A percentile compares a stretch with the other conserved stretches of the same genome.
Evolutionary conservation across 1,140 invertebrate genomes (phyloP).

Genomic region (Cyclargus thomasi): DNA sequence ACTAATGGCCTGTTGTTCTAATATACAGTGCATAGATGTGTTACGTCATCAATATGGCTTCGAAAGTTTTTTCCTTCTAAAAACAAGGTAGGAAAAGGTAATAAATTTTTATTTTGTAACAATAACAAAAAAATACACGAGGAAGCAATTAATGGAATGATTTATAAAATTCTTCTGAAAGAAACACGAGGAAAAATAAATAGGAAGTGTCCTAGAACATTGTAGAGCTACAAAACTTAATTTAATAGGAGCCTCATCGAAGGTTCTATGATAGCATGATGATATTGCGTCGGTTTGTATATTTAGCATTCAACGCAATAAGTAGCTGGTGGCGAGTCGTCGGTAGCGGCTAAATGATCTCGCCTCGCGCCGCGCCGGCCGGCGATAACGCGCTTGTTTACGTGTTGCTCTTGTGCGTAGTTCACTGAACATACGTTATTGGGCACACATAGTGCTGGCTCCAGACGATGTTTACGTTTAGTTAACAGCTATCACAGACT

Average conservation of each 20-base stretch:
- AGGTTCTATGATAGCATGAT: slow-evolving; percentile 3
- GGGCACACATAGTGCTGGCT: slow-evolving; percentile 20
- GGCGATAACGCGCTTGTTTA: slow-evolving; percentile 32
- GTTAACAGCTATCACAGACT: slow-evolving; percentile 53
- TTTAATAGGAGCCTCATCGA: neutral
- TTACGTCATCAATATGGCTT: neutral
- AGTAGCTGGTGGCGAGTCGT: slow-evolving; percentile 15
- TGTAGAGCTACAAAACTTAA: neutral
- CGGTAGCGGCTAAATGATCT: slow-evolving; percentile 26
- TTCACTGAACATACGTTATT: slow-evolving; percentile 24
- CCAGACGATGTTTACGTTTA: slow-evolving; percentile 40
- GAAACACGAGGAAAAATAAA: neutral
- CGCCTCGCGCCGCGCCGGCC: slow-evolving; percentile 25
- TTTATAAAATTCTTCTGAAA: neutral
- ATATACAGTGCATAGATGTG: neutral
- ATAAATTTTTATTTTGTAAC: neutral
- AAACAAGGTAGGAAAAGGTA: neutral
- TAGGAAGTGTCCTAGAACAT: neutral
- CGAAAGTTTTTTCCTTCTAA: neutral
- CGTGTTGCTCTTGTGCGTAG: slow-evolving; percentile 31
- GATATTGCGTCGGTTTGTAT: slow-evolving; percentile 26
- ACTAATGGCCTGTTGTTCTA: neutral
- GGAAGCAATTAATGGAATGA: neutral
- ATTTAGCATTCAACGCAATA: slow-evolving; percentile 27
- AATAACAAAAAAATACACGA: neutral